These are phyloP conservation scores for Aphelocoma coerulescens DNA, from an alignment of 2,113 vertebrate genomes.

Conservation along the genomic window DNA sequence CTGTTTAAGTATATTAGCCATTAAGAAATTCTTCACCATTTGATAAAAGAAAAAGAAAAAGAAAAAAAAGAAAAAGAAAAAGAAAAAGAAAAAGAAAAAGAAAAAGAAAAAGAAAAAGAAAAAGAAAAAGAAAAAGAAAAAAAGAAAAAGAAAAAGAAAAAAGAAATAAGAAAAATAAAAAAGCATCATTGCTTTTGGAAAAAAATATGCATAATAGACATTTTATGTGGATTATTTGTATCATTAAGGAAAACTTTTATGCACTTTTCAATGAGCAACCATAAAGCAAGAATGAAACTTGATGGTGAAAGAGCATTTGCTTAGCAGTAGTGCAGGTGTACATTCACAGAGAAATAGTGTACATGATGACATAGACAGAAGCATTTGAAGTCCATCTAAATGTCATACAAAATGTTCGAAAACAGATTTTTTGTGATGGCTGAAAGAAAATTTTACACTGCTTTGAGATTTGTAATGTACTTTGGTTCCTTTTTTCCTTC, in stretches of 20 bases:
- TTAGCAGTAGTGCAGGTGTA: not conserved
- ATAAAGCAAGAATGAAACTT: constrained; percentile 17
- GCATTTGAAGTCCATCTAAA: not conserved
- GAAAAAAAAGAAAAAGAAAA: not conserved
- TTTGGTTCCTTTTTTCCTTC: not conserved
- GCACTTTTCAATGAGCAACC: constrained; percentile 16
- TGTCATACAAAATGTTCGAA: not conserved
- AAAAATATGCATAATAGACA: not conserved
- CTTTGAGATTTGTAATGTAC: not conserved
- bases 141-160: not conserved
- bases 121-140: not conserved
- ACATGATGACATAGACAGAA: not conserved
- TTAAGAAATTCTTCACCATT: not conserved
- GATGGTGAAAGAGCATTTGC: constrained; percentile 7
- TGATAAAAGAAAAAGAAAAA: too few species aligned
- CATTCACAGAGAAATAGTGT: not conserved
- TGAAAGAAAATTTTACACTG: not conserved
- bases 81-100: not conserved
- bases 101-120: too few species aligned
- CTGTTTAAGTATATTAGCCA: not conserved
- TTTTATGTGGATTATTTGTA: constrained; percentile 29
- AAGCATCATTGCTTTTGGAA: not conserved
- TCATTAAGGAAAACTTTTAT: constrained; percentile 18
- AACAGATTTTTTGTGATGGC: not conserved
- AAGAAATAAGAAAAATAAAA: not conserved